Base-by-base conservation (phyloP, 2,113 vertebrate species). In the Limanda limanda region DNA sequence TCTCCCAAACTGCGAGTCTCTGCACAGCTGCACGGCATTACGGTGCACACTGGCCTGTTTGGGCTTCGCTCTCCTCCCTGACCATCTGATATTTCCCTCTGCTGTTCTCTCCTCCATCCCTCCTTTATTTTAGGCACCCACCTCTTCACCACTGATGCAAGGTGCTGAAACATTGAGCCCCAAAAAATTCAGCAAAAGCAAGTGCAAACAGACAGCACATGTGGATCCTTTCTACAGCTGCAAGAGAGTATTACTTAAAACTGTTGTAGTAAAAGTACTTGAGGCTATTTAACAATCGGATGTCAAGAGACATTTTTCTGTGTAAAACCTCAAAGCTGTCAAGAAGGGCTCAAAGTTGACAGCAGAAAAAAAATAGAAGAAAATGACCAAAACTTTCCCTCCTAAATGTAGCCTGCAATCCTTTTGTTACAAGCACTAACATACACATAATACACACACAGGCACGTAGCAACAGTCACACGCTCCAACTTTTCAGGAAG, bases 21-120 rank as follows among this genome's bases (percentile, higher is more conserved):
- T 83, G 92, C 92, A 91, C 95, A 96, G 95, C 94, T 92, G 93
- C 86, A 89, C 90, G 78, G 91, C 87, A 92, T 93, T 88, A 89
- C 81, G 71, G 62, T 47, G 78, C 81, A 91, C 74, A 2, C 86
- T 61, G 86, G 78, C 64, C 74, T 73, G 86, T 86, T 89, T 70
- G 68, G 79, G 83, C 90, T 90, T 35, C 45, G 37, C 85, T 82
- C 79, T 73, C 59, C 83, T 76, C 82, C 70, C 58, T 15, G 47
- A 66, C 70, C 78, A 40, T 89, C 85, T 73, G 48, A 77, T 75
- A 66, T 58, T 76, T 25, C 52, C 47, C 68, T 68, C 68, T 51
- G 54, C 51, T n/a, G 51, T 54, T 15, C 40, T 75, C 35, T 58
- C 47, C 66, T 68, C 74, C 54, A 56, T 57, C 59, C 24, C 54